These are phyloP conservation scores for Calyptomena viridis DNA, from an alignment of 2,113 vertebrate genomes.

Conservation along the genomic window DNA sequence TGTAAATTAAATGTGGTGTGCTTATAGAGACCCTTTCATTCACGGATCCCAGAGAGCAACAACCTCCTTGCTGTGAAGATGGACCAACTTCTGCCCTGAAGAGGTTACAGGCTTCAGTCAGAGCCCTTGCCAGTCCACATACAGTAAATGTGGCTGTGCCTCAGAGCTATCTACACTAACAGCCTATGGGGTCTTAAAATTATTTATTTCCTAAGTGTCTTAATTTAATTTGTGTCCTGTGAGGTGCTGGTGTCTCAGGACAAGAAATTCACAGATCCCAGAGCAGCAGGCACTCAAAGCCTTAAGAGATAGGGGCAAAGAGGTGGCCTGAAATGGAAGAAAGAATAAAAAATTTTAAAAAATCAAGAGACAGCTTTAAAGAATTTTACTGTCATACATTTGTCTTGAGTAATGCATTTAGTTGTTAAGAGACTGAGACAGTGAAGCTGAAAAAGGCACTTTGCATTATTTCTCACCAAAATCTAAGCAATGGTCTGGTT, in stretches of 20 bases:
- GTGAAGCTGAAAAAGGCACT: background rate
- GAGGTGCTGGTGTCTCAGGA: background rate
- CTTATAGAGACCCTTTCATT: background rate
- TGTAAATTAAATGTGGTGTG: background rate
- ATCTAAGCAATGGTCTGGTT: background rate
- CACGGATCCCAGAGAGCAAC: background rate
- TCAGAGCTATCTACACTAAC: background rate
- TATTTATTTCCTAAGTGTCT: background rate
- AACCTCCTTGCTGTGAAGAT: background rate
- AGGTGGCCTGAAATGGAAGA: background rate
- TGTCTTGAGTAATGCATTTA: background rate
- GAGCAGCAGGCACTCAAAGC: rapidly evolving
- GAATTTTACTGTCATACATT: background rate
- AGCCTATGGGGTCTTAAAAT: background rate
- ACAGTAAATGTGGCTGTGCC: background rate
- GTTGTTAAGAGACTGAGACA: background rate
- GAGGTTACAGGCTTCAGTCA: background rate
- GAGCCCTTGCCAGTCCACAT: background rate
- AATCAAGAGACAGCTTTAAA: background rate
- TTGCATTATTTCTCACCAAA: background rate
- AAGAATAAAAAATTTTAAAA: background rate
- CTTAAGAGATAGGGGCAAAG: background rate
- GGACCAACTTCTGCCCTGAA: background rate
- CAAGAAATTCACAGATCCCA: background rate
- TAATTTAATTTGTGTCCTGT: background rate